Evolutionary conservation across 2,797 vertebrate genomes (phyloP).

Genomic region (Florisuga fusca): DNA sequence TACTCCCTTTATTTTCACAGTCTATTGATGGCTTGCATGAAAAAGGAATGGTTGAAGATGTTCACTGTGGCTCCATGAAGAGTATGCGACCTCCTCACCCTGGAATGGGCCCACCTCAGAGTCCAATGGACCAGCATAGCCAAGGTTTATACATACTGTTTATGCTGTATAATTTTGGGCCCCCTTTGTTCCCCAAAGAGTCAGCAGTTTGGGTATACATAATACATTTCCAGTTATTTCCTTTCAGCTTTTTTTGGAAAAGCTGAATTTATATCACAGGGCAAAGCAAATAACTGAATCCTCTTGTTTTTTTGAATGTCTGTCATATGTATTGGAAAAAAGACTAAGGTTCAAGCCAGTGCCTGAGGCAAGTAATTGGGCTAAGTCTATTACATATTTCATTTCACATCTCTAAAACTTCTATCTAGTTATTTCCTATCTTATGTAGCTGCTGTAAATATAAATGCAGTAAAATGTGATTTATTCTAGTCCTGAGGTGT

Average conservation of each 20-base stretch:
- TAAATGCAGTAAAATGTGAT: neutral
- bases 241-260: neutral
- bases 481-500: neutral
- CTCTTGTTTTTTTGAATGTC: neutral
- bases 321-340: neutral
- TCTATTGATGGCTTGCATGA: slow-evolving; percentile 94
- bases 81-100: slow-evolving; percentile 93
- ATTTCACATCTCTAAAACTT: neutral
- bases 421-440: neutral
- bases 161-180: neutral
- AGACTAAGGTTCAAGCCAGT: neutral
- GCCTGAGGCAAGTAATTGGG: neutral
- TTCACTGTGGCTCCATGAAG: slow-evolving; percentile 95
- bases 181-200: neutral
- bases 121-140: slow-evolving; percentile 97
- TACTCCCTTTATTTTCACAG: slow-evolving; percentile 74
- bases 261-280: neutral
- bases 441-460: neutral
- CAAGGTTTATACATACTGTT: slow-evolving; percentile 85
- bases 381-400: neutral
- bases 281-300: neutral
- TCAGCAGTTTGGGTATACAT: neutral
- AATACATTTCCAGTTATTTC: neutral
- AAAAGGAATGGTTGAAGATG: slow-evolving; percentile 91
- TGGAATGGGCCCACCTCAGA: slow-evolving; percentile 97